These are phyloP conservation scores for Indri indri DNA, from an alignment of 2,113 vertebrate genomes.

Conservation along the genomic window DNA sequence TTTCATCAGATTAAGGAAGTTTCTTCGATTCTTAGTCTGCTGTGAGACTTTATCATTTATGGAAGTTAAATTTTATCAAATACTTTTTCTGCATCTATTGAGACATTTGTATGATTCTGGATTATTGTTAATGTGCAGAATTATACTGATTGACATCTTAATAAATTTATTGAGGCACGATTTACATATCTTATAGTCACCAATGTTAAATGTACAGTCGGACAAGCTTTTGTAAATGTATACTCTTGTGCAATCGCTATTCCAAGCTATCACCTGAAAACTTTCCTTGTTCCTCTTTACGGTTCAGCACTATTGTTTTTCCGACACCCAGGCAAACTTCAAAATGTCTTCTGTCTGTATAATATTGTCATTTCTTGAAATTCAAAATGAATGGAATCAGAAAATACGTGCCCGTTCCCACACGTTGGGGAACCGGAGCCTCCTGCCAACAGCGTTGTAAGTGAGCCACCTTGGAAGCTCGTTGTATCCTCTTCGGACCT, in stretches of 20 bases:
- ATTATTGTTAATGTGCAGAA: neutral
- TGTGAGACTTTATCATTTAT: neutral
- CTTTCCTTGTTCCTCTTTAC: neutral
- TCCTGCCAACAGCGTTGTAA: neutral
- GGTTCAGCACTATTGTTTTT: neutral
- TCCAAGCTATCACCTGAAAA: neutral
- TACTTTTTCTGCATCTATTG: neutral
- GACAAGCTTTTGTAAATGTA: neutral
- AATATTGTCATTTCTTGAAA: conserved; percentile 43
- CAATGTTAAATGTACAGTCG: neutral
- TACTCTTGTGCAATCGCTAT: neutral
- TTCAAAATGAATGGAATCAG: neutral
- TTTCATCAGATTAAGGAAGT: neutral
- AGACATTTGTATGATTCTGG: neutral
- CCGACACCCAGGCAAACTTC: neutral
- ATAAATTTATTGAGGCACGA: neutral
- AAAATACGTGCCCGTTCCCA: neutral
- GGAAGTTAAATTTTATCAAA: conserved; percentile 13
- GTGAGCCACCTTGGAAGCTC: neutral
- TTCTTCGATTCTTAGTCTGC: neutral
- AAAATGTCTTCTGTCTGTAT: neutral
- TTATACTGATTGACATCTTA: neutral
- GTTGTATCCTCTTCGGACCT: neutral
- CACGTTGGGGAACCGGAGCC: neutral
- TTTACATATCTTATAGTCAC: neutral